These are phyloP conservation scores for Oncopodura yosiiana DNA, from an alignment of 1,140 invertebrate species.

Conservation along the genomic window DNA sequence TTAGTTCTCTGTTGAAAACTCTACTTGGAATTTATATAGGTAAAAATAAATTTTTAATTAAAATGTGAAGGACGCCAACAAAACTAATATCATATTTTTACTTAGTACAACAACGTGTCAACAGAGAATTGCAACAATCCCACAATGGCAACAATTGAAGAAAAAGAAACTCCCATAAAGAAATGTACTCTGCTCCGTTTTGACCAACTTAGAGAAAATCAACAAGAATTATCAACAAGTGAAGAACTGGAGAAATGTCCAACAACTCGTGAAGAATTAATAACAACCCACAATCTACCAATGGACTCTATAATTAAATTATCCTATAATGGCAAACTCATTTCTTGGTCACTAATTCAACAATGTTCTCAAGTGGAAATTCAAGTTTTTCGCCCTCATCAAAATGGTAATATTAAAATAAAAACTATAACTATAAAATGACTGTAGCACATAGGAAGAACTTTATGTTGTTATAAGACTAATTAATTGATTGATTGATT, in stretches of 20 bases:
- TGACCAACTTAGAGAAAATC: constrained; percentile 6
- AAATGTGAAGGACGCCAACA: too few species aligned
- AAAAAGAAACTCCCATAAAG: too few species aligned
- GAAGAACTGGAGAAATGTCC: constrained; percentile 4
- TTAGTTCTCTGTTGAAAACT: too few species aligned
- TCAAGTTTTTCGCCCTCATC: constrained; percentile 31
- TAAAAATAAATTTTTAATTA: too few species aligned
- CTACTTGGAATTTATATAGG: too few species aligned
- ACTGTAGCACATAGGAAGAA: background rate
- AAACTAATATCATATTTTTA: too few species aligned
- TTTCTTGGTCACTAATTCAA: constrained; percentile 26
- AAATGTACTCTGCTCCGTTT: too few species aligned
- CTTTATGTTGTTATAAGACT: too few species aligned
- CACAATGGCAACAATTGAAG: too few species aligned
- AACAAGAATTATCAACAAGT: background rate
- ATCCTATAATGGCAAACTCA: constrained; percentile 22
- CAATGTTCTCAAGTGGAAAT: constrained; percentile 25
- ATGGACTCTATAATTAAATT: constrained; percentile 29
- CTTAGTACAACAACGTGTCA: too few species aligned
- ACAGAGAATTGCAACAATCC: too few species aligned
- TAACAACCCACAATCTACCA: constrained; percentile 13
- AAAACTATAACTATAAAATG: background rate
- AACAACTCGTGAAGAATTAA: constrained; percentile 4
- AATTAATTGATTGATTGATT: background rate
- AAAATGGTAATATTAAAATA: constrained; percentile 20